Percentiles rank a stretch among this genome's conserved stretches.
These are phyloP conservation scores for Toxotes lorentzi DNA, from an alignment of 2,797 vertebrate genomes.

Conservation along the genomic window DNA sequence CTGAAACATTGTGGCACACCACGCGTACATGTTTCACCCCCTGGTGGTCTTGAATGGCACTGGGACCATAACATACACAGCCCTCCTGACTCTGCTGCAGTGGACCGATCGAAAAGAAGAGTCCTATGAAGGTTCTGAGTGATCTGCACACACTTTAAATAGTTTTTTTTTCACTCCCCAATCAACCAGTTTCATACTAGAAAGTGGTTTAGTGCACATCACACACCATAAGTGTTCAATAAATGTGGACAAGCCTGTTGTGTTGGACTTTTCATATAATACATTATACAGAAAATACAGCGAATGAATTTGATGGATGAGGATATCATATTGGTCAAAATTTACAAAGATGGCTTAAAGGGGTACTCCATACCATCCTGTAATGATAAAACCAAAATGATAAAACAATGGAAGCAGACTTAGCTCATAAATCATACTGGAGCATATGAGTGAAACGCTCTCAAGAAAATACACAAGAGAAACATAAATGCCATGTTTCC, in stretches of 20 bases:
- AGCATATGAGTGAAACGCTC: neutral
- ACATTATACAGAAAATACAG: neutral
- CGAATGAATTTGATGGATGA: neutral
- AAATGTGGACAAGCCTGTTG: neutral
- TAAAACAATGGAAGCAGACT: neutral
- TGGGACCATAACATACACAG: constrained; percentile 81
- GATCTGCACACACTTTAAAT: neutral
- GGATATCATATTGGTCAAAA: neutral
- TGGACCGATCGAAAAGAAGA: constrained; percentile 69
- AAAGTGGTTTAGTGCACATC: constrained; percentile 6
- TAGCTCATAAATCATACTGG: neutral
- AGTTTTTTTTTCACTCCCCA: neutral
- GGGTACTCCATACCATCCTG: constrained; percentile 19
- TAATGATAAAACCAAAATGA: neutral
- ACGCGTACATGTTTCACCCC: constrained; percentile 87
- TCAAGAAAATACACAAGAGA: neutral
- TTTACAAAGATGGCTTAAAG: constrained; percentile 8
- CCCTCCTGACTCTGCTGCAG: constrained; percentile 85
- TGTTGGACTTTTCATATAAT: neutral
- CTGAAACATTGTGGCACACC: constrained; percentile 87
- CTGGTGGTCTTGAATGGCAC: constrained; percentile 87
- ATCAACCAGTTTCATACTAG: neutral
- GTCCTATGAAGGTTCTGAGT: constrained; percentile 76
- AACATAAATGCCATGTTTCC: neutral
- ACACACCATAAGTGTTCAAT: neutral